phyloP scores from a whole-genome alignment of 2,888 invertebrate genomes.

The Tenthredo distinguenda region DNA sequence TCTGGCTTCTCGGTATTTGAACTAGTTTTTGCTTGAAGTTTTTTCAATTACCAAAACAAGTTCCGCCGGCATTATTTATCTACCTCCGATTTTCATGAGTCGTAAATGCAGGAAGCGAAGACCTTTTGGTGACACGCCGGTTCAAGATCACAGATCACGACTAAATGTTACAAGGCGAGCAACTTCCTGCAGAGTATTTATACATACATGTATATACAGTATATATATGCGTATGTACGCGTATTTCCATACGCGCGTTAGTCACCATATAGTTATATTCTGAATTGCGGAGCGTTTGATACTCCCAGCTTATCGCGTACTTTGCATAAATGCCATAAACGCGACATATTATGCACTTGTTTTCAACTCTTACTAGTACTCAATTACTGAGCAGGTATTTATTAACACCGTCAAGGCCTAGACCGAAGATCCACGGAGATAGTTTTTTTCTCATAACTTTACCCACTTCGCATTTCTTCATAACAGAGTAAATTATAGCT shows the following conservation, averaged over 20 bases:
- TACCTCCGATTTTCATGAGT: not conserved
- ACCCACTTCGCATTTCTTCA: not conserved
- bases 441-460: not conserved
- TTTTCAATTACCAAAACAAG: not conserved
- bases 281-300: not conserved
- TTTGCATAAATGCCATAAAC: constrained; percentile 12
- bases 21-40: not conserved
- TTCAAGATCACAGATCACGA: constrained; percentile 29
- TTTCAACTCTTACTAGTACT: not conserved
- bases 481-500: not conserved
- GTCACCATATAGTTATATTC: constrained; percentile 1
- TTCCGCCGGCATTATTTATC: not conserved
- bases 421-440: constrained; percentile 9
- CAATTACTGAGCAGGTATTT: not conserved
- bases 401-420: constrained; percentile 1
- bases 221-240: not conserved
- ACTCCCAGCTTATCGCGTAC: not conserved
- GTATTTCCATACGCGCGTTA: not conserved
- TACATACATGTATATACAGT: not conserved
- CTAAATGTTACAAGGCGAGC: constrained; percentile 46
- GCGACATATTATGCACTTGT: constrained; percentile 18
- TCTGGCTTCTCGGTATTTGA: not conserved
- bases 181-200: not conserved
- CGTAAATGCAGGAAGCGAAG: not conserved
- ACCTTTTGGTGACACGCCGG: constrained; percentile 3